Conservation (phyloP, 2,888 invertebrate genomes). For the Hermodice carunculata region DNA sequence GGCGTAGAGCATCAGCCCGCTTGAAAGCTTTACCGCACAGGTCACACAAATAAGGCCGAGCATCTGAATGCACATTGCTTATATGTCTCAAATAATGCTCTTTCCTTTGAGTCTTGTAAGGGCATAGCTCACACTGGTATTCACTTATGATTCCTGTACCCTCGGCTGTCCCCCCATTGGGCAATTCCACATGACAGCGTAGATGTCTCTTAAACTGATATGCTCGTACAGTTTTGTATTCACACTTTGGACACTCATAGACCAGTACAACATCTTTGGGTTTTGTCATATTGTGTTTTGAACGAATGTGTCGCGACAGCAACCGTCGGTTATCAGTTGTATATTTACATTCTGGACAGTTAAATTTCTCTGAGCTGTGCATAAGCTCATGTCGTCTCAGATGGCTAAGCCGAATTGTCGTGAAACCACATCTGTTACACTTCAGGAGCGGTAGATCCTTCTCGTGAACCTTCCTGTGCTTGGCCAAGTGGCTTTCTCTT, state of each 20-base stretch:
- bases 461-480: conserved; percentile 67
- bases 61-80: conserved; percentile 72
- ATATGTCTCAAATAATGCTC: conserved; percentile 68
- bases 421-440: conserved; percentile 68
- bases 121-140: conserved; percentile 65
- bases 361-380: conserved; percentile 55
- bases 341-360: conserved; percentile 61
- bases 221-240: conserved; percentile 52
- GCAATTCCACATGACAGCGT: conserved; percentile 43
- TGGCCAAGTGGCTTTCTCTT: conserved; percentile 68
- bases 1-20: conserved; percentile 72
- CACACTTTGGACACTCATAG: conserved; percentile 53
- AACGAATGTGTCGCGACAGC: conserved; percentile 52
- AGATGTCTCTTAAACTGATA: conserved; percentile 55
- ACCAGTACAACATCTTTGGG: background rate
- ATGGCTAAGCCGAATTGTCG: conserved; percentile 66
- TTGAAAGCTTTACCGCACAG: conserved; percentile 73
- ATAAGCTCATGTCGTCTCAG: conserved; percentile 65
- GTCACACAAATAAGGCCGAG: conserved; percentile 73
- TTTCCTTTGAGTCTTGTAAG: conserved; percentile 66
- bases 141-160: conserved; percentile 32
- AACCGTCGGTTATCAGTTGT: conserved; percentile 55
- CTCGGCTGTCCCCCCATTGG: conserved; percentile 5
- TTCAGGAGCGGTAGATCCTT: conserved; percentile 46
- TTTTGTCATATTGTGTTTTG: conserved; percentile 48